Percentiles rank a stretch among this genome's conserved stretches.
Conservation (phyloP, 2,888 invertebrate genomes). For the Platerodrilus igneus region DNA sequence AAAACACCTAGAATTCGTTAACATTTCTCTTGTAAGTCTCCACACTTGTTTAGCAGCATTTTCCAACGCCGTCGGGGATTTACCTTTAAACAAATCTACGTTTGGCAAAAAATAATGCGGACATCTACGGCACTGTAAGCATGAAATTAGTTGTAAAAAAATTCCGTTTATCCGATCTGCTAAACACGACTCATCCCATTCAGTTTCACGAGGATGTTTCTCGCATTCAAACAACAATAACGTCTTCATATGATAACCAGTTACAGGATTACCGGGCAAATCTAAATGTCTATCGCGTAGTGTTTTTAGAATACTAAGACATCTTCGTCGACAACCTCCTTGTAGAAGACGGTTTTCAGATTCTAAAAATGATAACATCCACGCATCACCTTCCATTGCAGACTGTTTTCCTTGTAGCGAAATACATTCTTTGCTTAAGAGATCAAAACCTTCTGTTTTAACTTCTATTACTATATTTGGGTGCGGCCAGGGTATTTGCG, state of each 20-base stretch:
- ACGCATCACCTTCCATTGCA: conserved; percentile 93
- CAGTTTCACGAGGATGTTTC: conserved; percentile 88
- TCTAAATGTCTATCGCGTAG: conserved; percentile 87
- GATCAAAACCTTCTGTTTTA: conserved; percentile 91
- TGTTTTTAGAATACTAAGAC: conserved; percentile 83
- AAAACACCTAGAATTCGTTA: conserved; percentile 85
- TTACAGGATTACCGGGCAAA: conserved; percentile 81
- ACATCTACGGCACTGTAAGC: conserved; percentile 89
- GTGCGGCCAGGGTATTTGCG: conserved; percentile 89
- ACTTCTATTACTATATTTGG: conserved; percentile 87
- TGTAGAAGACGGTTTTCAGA: conserved; percentile 86
- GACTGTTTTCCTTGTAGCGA: conserved; percentile 78
- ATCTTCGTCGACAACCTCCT: conserved; percentile 80
- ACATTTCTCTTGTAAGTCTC: conserved; percentile 84
- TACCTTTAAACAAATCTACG: conserved; percentile 89
- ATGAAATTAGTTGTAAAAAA: conserved; percentile 91
- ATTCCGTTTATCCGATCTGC: conserved; percentile 92
- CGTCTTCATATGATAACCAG: conserved; percentile 86
- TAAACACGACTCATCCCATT: conserved; percentile 89
- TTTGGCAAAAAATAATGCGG: conserved; percentile 94
- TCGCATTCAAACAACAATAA: conserved; percentile 91
- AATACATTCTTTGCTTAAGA: conserved; percentile 82
- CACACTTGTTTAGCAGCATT: conserved; percentile 92
- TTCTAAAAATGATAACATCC: conserved; percentile 86
- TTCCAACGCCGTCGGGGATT: conserved; percentile 83